Evolutionary conservation across 2,888 invertebrate genomes (phyloP).

Genomic region (Trissolcus japonicus): DNA sequence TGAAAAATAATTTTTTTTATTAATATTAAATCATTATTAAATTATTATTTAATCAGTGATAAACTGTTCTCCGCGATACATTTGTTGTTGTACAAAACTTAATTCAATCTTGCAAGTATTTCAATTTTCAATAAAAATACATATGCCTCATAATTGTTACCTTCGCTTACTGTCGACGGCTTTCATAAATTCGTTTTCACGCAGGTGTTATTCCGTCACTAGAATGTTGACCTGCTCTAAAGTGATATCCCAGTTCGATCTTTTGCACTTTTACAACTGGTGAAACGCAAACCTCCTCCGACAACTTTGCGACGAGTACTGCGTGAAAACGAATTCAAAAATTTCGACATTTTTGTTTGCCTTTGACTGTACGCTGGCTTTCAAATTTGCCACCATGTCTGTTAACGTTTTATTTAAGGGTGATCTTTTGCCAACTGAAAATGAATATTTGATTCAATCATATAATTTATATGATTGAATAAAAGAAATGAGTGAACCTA

Average conservation of each 20-base stretch:
- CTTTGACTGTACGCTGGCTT: conserved; percentile 84
- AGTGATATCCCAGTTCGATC: conserved; percentile 98
- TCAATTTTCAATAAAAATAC: too few species aligned
- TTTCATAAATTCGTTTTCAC: conserved; percentile 89
- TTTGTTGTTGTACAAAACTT: too few species aligned
- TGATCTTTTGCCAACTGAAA: conserved; percentile 77
- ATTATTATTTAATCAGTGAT: too few species aligned
- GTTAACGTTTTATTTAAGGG: conserved; percentile 81
- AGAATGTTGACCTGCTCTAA: conserved; percentile 92
- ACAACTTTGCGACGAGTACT: conserved; percentile 87
- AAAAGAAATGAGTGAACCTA: conserved; percentile 91
- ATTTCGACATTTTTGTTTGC: conserved; percentile 89
- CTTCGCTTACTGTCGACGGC: conserved; percentile 94
- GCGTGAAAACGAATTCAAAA: too few species aligned
- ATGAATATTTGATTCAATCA: too few species aligned
- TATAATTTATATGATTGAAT: too few species aligned
- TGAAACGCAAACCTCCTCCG: conserved; percentile 89
- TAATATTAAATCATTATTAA: too few species aligned
- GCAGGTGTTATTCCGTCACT: conserved; percentile 89
- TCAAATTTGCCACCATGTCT: conserved; percentile 85
- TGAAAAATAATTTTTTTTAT: too few species aligned
- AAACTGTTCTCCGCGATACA: too few species aligned
- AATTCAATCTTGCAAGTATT: too few species aligned
- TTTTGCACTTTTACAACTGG: conserved; percentile 98
- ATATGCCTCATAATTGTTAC: too few species aligned